phyloP scores from a whole-genome alignment of 2,888 invertebrate genomes.

The Drosophila paracracens region DNA sequence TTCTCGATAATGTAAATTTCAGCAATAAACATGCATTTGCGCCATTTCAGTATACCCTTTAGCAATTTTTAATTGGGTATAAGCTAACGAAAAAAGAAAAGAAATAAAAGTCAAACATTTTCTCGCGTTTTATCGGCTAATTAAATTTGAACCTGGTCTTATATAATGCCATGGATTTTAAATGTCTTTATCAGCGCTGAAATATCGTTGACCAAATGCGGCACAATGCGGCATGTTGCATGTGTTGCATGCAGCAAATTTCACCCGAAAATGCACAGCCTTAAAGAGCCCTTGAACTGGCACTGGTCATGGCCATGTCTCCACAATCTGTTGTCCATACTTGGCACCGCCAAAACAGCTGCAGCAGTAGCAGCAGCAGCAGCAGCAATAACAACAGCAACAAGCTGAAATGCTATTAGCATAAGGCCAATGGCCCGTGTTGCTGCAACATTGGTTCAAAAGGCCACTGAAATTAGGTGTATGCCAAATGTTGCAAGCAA shows the following conservation, averaged over 20 bases:
- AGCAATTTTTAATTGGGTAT: not conserved
- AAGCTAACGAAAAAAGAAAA: not conserved
- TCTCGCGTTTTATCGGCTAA: conserved; percentile 45
- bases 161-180: conserved; percentile 40
- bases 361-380: conserved; percentile 5
- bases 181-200: conserved; percentile 54
- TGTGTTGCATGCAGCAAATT: conserved; percentile 47
- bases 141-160: conserved; percentile 42
- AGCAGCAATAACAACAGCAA: conserved; percentile 12
- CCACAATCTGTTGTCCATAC: conserved; percentile 46
- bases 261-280: conserved; percentile 53
- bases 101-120: conserved; percentile 5
- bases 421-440: conserved; percentile 42
- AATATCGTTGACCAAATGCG: conserved; percentile 50
- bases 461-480: conserved; percentile 48
- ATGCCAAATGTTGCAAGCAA: conserved; percentile 34
- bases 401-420: conserved; percentile 30
- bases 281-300: conserved; percentile 72
- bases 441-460: conserved; percentile 32
- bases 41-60: not conserved
- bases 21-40: not conserved
- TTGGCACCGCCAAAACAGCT: conserved; percentile 61
- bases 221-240: conserved; percentile 43
- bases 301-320: conserved; percentile 52
- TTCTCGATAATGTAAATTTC: not conserved